Conservation (phyloP, 2,113 vertebrate genomes). For the Copsychus sechellarum region DNA sequence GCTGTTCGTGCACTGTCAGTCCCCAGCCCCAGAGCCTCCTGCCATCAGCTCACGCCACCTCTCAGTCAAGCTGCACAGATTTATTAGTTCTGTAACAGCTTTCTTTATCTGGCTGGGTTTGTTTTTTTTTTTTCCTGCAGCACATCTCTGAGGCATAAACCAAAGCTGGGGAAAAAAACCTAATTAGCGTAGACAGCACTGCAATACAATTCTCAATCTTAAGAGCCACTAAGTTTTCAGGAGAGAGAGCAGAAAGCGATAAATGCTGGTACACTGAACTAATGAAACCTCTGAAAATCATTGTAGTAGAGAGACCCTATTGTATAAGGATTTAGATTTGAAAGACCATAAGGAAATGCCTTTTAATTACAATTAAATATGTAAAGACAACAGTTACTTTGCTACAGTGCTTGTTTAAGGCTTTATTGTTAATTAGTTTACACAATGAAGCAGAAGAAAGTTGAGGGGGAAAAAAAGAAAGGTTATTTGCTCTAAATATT, state of each 20-base stretch:
- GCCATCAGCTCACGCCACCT: background rate
- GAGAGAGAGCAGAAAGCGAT: background rate
- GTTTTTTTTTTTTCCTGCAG: background rate
- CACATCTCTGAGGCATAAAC: constrained; percentile 10
- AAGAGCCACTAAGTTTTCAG: constrained; percentile 20
- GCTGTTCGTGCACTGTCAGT: fast-evolving
- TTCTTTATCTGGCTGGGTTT: background rate
- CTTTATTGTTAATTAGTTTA: constrained; percentile 54
- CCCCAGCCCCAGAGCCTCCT: background rate
- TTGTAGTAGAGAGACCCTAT: background rate
- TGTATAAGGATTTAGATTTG: constrained; percentile 39
- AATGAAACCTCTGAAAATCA: constrained; percentile 7
- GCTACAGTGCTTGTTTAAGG: background rate
- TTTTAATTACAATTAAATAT: constrained; percentile 54
- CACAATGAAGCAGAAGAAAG: background rate
- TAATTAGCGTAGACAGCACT: background rate
- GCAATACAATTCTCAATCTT: constrained; percentile 11
- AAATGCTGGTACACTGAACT: background rate
- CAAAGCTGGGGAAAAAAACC: background rate
- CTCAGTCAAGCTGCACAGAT: background rate
- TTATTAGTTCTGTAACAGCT: constrained; percentile 4
- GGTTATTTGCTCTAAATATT: constrained; percentile 33
- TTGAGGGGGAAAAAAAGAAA: background rate
- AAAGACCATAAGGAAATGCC: background rate
- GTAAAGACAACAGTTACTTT: constrained; percentile 15